Conservation (phyloP, 2,888 invertebrate species). For the Protodeltote pygarga region DNA sequence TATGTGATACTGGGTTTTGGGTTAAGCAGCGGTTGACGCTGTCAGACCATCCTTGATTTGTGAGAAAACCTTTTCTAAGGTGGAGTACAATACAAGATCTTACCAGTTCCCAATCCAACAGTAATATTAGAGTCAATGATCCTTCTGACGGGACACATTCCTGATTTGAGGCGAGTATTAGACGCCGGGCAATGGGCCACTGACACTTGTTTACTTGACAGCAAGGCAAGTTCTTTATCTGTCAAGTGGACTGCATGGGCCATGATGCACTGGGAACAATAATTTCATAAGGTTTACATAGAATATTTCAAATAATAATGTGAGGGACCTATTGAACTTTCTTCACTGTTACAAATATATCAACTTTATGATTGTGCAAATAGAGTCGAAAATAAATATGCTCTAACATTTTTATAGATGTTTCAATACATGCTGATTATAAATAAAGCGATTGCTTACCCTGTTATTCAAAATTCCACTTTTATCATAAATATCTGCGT, state of each 20-base stretch:
- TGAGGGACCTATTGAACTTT: not conserved
- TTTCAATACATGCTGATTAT: no score
- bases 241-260: constrained; percentile 94
- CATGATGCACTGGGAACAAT: constrained; percentile 88
- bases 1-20: no score
- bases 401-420: no score
- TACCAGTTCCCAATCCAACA: constrained; percentile 96
- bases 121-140: constrained; percentile 88
- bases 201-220: constrained; percentile 88
- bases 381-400: no score
- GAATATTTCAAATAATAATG: not conserved
- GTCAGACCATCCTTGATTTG: no score
- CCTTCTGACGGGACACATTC: constrained; percentile 91
- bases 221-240: constrained; percentile 89
- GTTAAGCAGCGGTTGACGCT: no score
- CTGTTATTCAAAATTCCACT: constrained; percentile 91
- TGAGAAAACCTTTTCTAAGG: no score
- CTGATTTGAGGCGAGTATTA: constrained; percentile 93
- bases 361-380: no score
- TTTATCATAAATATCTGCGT: constrained; percentile 92
- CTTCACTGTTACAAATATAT: not conserved
- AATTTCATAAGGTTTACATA: not conserved
- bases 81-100: no score
- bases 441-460: no score
- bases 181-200: constrained; percentile 96